Conservation (phyloP, 2,888 invertebrate genomes). For the Tetranychus piercei region DNA sequence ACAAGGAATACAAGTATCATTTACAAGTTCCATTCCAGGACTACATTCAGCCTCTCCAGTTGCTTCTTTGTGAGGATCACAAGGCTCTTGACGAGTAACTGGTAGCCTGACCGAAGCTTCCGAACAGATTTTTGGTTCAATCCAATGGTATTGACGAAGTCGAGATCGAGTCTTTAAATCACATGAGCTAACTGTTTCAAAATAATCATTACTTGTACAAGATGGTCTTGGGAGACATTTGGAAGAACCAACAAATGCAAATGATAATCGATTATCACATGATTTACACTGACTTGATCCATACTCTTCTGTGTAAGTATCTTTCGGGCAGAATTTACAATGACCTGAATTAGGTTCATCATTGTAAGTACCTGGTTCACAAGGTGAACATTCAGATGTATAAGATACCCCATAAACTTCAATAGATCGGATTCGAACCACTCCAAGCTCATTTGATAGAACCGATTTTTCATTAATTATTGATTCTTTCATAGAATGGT, state of each 20-base stretch:
- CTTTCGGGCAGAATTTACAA: conserved; percentile 36
- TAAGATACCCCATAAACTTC: conserved; percentile 37
- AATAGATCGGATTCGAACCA: conserved; percentile 13
- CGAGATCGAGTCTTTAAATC: conserved; percentile 35
- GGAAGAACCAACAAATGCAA: conserved; percentile 35
- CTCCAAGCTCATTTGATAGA: conserved; percentile 5
- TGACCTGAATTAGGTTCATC: conserved; percentile 32
- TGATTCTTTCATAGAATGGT: background rate
- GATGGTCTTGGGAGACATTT: conserved; percentile 36
- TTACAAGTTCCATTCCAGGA: conserved; percentile 37
- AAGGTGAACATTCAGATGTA: conserved; percentile 38
- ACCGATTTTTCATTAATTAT: background rate
- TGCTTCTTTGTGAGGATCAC: background rate
- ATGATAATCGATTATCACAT: conserved; percentile 35
- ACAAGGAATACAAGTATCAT: conserved; percentile 38
- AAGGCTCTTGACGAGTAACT: conserved; percentile 16
- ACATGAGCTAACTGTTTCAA: conserved; percentile 32
- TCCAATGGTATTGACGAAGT: conserved; percentile 36
- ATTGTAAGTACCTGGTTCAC: conserved; percentile 36
- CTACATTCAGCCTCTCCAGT: conserved; percentile 35
- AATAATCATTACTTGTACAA: conserved; percentile 39
- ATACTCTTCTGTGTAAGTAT: conserved; percentile 33
- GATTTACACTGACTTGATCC: conserved; percentile 35
- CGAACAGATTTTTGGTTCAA: conserved; percentile 39
- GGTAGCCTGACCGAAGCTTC: conserved; percentile 36